Conservation (phyloP, 92 coral and sea anemone species). For the Parazoanthus darwini region DNA sequence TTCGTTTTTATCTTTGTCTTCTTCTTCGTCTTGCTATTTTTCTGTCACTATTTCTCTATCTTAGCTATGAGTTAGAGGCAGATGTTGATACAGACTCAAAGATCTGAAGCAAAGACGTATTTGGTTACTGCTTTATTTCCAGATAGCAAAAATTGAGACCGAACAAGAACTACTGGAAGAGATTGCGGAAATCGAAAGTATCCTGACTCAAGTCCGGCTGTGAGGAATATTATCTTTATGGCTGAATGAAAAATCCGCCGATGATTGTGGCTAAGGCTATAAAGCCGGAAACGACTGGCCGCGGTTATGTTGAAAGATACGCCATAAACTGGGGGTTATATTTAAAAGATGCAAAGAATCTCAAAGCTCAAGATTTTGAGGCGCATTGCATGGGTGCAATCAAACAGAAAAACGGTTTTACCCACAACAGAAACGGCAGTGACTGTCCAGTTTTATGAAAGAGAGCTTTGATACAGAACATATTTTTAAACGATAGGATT, state of each 20-base stretch:
- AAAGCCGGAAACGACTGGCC: neutral
- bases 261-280: neutral
- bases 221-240: neutral
- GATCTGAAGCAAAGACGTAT: neutral
- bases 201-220: slow-evolving; percentile 44
- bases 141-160: slow-evolving; percentile 68
- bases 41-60: too few relatives aligned
- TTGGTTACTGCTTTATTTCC: slow-evolving; percentile 6
- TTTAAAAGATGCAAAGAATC: too few relatives aligned
- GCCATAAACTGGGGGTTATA: neutral
- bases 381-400: neutral
- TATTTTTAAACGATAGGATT: too few relatives aligned
- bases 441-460: neutral
- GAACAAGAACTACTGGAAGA: slow-evolving; percentile 69
- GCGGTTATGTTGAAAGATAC: neutral
- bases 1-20: too few relatives aligned
- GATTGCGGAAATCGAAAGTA: slow-evolving; percentile 62
- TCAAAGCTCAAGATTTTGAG: neutral
- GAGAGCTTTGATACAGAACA: too few relatives aligned
- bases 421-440: neutral
- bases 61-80: too few relatives aligned
- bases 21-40: too few relatives aligned
- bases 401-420: too few relatives aligned
- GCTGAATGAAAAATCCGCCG: neutral
- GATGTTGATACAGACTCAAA: too few relatives aligned